Conservation (phyloP, 1,140 invertebrate genomes). For the Carcinoscorpius rotundicauda region DNA sequence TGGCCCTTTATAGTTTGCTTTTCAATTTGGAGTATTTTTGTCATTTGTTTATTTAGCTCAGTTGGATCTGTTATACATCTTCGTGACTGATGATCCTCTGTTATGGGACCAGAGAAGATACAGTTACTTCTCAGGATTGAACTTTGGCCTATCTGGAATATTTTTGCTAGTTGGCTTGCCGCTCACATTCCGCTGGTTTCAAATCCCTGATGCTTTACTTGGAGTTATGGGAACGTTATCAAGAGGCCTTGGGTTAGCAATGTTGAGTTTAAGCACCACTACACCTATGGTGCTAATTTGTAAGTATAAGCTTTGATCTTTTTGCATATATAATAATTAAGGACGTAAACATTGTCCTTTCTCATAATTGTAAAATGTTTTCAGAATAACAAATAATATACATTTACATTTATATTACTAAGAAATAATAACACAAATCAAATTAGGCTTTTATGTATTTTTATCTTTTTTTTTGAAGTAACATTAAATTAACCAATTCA, state of each 20-base stretch:
- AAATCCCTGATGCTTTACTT: conserved; percentile 29
- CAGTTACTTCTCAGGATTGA: conserved; percentile 33
- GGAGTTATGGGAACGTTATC: conserved; percentile 33
- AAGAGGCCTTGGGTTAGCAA: conserved; percentile 28
- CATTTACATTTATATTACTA: too few relatives aligned
- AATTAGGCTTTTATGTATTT: too few relatives aligned
- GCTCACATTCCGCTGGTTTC: conserved; percentile 20
- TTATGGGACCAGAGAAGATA: conserved; percentile 33
- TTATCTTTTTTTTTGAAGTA: too few relatives aligned
- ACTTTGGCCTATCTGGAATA: conserved; percentile 32
- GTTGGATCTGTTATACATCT: conserved; percentile 32
- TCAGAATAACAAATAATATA: too few relatives aligned
- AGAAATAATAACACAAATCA: too few relatives aligned
- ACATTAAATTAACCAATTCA: too few relatives aligned
- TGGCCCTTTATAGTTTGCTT: too few relatives aligned
- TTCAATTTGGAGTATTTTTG: too few relatives aligned
- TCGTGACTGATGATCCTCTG: conserved; percentile 27
- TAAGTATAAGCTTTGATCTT: conserved; percentile 22
- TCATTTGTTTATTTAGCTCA: conserved; percentile 29
- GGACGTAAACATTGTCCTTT: too few relatives aligned
- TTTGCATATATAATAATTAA: too few relatives aligned
- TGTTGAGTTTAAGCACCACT: conserved; percentile 30
- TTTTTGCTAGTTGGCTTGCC: conserved; percentile 31
- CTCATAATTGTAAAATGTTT: too few relatives aligned
- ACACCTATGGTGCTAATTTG: conserved; percentile 31